Conservation (phyloP, 2,797 vertebrate species). For the Acanthornis magna region DNA sequence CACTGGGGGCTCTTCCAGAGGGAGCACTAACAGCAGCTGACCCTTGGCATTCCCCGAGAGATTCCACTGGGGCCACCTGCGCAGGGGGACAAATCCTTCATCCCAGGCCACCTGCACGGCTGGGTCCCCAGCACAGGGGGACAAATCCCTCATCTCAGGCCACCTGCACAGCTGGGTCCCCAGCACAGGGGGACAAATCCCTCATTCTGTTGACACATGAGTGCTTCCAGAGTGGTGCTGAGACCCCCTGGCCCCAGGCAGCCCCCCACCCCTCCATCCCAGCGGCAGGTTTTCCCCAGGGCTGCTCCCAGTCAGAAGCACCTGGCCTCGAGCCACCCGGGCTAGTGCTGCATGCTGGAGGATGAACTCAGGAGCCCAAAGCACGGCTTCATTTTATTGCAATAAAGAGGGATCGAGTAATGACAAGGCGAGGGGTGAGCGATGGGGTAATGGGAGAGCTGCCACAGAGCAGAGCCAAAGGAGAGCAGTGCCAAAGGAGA, state of each 20-base stretch:
- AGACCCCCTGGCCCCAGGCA: background rate
- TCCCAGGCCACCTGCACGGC: background rate
- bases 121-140: background rate
- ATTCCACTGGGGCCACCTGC: background rate
- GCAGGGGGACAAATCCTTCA: background rate
- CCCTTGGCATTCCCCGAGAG: background rate
- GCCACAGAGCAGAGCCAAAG: background rate
- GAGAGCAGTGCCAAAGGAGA: background rate
- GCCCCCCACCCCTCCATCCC: background rate
- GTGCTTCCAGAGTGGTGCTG: background rate
- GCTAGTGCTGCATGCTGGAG: fast-evolving
- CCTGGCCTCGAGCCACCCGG: background rate
- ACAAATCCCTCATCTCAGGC: background rate
- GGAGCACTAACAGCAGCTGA: background rate
- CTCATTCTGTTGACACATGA: background rate
- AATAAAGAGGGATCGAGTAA: conserved; percentile 12
- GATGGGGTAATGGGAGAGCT: background rate
- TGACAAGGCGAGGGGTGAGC: background rate
- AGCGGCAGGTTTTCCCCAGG: background rate
- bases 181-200: background rate
- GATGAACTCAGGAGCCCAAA: background rate
- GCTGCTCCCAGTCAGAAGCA: background rate
- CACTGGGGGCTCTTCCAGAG: fast-evolving
- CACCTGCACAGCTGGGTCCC: background rate
- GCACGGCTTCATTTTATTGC: background rate